These are phyloP conservation scores for Clostera curtula DNA, from an alignment of 2,888 invertebrate species.

Conservation along the genomic window DNA sequence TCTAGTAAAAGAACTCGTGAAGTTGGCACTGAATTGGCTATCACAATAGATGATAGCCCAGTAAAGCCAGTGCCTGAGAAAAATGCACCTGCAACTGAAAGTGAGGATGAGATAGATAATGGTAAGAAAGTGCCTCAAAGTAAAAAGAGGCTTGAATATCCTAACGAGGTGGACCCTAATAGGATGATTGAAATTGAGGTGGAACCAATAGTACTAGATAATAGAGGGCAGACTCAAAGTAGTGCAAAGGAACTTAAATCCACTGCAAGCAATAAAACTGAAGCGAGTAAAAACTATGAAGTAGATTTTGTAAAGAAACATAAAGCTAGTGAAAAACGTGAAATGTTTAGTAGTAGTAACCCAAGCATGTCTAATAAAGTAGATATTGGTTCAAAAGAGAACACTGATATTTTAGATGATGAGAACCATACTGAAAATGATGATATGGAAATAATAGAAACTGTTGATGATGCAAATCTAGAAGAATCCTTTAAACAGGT, in stretches of 20 bases:
- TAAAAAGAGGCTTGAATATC: slow-evolving; percentile 57
- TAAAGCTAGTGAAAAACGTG: too few species aligned
- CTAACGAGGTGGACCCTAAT: slow-evolving; percentile 20
- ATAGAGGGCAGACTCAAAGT: neutral
- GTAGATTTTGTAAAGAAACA: too few species aligned
- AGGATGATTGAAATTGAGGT: slow-evolving; percentile 43
- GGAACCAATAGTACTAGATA: slow-evolving; percentile 19
- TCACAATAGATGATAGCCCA: slow-evolving; percentile 64
- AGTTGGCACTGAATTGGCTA: slow-evolving; percentile 38
- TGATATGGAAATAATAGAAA: slow-evolving; percentile 7
- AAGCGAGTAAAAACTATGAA: too few species aligned
- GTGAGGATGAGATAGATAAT: slow-evolving; percentile 26
- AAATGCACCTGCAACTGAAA: slow-evolving; percentile 17
- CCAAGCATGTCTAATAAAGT: too few species aligned
- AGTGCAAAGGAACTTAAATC: too few species aligned
- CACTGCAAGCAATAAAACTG: too few species aligned
- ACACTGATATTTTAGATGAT: neutral
- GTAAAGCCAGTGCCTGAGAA: slow-evolving; percentile 28
- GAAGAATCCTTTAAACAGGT: slow-evolving; percentile 27
- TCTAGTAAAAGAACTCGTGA: slow-evolving; percentile 30
- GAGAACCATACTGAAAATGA: slow-evolving; percentile 5
- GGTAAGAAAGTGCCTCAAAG: slow-evolving; percentile 32
- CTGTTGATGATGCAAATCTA: slow-evolving; percentile 21
- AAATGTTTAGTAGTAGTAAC: too few species aligned
- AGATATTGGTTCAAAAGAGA: slow-evolving; percentile 5